Evolutionary conservation across 2,888 invertebrate genomes (phyloP), one percentile per base, ranked within the genome.

Genomic region (Craniophora ligustri): DNA sequence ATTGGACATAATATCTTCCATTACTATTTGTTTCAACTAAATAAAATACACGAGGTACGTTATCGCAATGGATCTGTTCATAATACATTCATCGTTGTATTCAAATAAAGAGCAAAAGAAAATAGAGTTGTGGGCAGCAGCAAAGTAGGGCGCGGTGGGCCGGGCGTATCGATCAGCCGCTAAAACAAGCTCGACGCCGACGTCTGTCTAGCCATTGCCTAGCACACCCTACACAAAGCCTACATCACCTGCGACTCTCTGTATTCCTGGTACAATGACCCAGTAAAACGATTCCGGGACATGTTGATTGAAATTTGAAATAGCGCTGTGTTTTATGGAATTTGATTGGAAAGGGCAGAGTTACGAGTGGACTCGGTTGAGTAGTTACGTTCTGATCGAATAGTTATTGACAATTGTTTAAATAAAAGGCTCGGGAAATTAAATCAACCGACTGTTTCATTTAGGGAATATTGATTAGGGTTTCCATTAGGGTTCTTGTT

Each of bases 111-210:
- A 75, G 72, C 71, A 77, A 79, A 84, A 84, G 78, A 84, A 85
- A 85, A 87, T 85, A 82, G 77, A 84, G 81, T 84, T 81, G 84
- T 86, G 84, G 82, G 82, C 79, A 83, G 76, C 72, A 79, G 77
- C 74, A 75, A 92, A 91, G 86, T 90, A 88, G 91, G 90, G 84
- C 90, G 85, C 83, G 79, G 85, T 87, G 79, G 82, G 84, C 75
- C 78, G 85, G 72, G 77, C 76, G 82, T 92, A 92, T 92, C 88
- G 92, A 92, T 91, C 89, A 91, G 87, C 49, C 67, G 82, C 86
- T 91, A 89, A 89, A 92, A 89, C 88, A 85, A 88, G 83, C 85
- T 63, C 81, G 79, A 76, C 80, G 81, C 78, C 82, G 72, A 74
- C 81, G 87, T 74, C 86, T 86, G 88, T 86, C 89, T 90, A 81